A percentile compares a stretch with the other conserved stretches of the same genome.
Evolutionary conservation across 2,113 vertebrate genomes (phyloP).

Genomic region (Meriones unguiculatus): DNA sequence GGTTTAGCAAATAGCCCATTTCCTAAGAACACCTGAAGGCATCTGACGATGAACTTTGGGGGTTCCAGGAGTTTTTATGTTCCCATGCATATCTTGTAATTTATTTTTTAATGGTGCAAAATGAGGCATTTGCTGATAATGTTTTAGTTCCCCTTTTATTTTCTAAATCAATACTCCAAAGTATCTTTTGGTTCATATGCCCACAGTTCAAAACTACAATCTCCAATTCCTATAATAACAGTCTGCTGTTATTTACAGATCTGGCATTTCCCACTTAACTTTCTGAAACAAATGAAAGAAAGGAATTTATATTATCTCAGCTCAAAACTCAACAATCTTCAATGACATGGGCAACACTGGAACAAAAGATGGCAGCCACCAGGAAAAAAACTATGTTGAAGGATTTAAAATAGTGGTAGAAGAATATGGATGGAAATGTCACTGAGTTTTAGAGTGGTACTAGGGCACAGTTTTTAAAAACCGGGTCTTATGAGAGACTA

Average conservation of each 20-base stretch:
- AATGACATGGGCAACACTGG: not conserved
- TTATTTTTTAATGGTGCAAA: not conserved
- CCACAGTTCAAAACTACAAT: not conserved
- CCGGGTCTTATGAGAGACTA: not conserved
- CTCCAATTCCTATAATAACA: not conserved
- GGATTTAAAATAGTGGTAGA: not conserved
- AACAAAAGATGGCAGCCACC: not conserved
- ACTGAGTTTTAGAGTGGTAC: not conserved
- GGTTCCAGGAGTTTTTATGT: not conserved
- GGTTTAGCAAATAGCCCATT: not conserved
- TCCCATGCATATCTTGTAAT: not conserved
- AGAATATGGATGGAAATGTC: not conserved
- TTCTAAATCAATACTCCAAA: not conserved
- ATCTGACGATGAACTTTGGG: not conserved
- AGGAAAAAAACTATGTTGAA: conserved; percentile 40
- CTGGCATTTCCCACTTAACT: not conserved
- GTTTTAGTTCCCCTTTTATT: not conserved
- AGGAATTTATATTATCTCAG: not conserved
- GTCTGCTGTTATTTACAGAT: not conserved
- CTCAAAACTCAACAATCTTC: conserved; percentile 22
- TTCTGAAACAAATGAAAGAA: conserved; percentile 9
- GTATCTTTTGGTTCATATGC: not conserved
- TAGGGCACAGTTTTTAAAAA: conserved; percentile 19
- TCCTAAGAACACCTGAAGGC: not conserved
- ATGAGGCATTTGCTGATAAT: not conserved